Conservation (phyloP, 2,888 invertebrate species). For the Agrotis segetum region DNA sequence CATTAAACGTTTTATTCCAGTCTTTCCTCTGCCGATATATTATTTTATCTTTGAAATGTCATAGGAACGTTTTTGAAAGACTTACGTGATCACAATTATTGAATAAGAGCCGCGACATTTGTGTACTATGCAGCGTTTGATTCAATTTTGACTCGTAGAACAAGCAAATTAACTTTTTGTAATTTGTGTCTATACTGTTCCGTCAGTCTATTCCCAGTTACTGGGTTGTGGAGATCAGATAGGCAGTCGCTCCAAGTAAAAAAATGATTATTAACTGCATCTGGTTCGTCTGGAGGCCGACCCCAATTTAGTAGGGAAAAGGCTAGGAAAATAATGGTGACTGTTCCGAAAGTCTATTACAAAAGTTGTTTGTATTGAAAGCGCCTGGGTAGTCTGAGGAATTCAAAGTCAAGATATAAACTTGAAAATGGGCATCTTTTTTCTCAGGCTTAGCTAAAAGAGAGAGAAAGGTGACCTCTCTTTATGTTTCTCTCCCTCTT, state of each 20-base stretch:
- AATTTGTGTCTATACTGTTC: slow-evolving; percentile 16
- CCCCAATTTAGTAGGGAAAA: too few species aligned
- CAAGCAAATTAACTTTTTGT: slow-evolving; percentile 1
- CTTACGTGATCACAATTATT: slow-evolving; percentile 40
- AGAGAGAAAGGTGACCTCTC: too few species aligned
- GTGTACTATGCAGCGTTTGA: slow-evolving; percentile 29
- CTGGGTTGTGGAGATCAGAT: too few species aligned
- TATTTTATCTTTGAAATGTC: slow-evolving; percentile 40
- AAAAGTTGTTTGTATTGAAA: slow-evolving; percentile 8
- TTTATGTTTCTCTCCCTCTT: not conserved
- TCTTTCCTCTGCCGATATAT: slow-evolving; percentile 58
- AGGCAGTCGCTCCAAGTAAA: too few species aligned
- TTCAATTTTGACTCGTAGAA: slow-evolving; percentile 2
- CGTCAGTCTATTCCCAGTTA: too few species aligned
- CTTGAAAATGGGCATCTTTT: not conserved
- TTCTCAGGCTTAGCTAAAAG: not conserved
- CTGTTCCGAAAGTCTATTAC: not conserved
- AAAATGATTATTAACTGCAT: too few species aligned
- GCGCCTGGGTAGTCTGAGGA: not conserved
- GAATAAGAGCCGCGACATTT: slow-evolving; percentile 27
- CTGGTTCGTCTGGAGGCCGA: too few species aligned
- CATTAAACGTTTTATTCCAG: slow-evolving; percentile 43
- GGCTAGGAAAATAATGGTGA: too few species aligned
- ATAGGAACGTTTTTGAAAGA: slow-evolving; percentile 44
- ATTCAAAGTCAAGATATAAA: not conserved